Base-by-base conservation (phyloP, 2,113 vertebrate genomes). In the Aspiorhynchus laticeps region DNA sequence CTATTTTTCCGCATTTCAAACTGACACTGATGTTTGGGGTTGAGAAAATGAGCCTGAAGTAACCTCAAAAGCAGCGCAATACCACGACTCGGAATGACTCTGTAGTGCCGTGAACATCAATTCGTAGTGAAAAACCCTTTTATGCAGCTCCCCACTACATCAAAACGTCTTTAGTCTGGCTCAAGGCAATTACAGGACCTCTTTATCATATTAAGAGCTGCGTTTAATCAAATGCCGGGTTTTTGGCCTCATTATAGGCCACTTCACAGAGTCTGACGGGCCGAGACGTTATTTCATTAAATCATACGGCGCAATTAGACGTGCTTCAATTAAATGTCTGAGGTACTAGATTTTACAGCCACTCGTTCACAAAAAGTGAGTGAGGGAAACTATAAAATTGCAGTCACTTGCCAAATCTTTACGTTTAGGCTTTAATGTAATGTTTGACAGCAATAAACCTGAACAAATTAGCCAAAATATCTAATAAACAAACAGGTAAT, bases 241-340 rank as follows among this genome's bases (percentile, higher is more conserved):
- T 71, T 81, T 59, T 71, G 71, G 79, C 67, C 46, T 79, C 61
- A 77, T 41, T 41, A 87, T 24, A 28, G 26, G 67, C 24, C 65
- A 84, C 82, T 71, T 84, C 31, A 71, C 82, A 1, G 82, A 10
- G 82, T 56, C 67, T 26, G 82, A 84, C 19, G 12, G 46, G 28
- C 46, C 31, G 67, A 84, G 67, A 74, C 48, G 17, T 36, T 53
- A 69, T 53, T 53, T 48, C 81, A 83, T 48, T 83, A 46, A 48
- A 69, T 51, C 31, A 36, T 46, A 14, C 59, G n/a, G 24, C 8
- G 83, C 74, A 87, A 84, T 87, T 86, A 87, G 26, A 46, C 17
- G 24, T 79, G 80, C 41, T 83, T 46, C 59, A 65, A 65, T 51
- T 46, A 83, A 46, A 48, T 43, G 19, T 43, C 17, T 7, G 24